phyloP scores from a whole-genome alignment of 1,140 invertebrate genomes.

The Drosophila repletoides region DNA sequence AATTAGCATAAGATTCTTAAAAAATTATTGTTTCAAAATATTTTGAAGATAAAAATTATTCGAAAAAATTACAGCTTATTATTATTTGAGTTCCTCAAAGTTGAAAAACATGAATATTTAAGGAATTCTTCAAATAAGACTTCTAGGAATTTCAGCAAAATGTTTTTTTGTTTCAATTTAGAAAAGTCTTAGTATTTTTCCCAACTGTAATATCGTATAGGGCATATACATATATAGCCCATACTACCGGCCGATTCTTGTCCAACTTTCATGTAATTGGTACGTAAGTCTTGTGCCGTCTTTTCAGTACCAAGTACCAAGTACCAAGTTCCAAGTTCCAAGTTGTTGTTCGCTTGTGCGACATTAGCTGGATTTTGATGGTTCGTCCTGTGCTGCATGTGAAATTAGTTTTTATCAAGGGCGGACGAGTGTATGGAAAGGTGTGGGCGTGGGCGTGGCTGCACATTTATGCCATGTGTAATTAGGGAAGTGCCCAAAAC shows the following conservation, averaged over 20 bases:
- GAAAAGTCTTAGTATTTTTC: no score
- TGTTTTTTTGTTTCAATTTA: no score
- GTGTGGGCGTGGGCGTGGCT: slow-evolving; percentile 2
- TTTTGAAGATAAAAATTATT: no score
- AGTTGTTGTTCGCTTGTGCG: slow-evolving; percentile 70
- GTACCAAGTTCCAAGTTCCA: no score
- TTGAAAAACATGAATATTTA: no score
- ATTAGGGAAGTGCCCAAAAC: slow-evolving; percentile 72
- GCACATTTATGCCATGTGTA: slow-evolving; percentile 66
- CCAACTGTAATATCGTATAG: no score
- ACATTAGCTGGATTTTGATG: slow-evolving; percentile 79
- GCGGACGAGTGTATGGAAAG: background rate
- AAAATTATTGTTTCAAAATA: no score
- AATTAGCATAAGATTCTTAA: no score
- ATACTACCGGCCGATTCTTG: background rate
- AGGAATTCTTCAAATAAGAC: no score
- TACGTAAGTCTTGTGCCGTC: slow-evolving; percentile 67
- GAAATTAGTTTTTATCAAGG: slow-evolving; percentile 66
- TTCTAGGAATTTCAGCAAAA: no score
- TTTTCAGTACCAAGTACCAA: slow-evolving; percentile 54
- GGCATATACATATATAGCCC: slow-evolving; percentile 6
- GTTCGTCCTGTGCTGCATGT: slow-evolving; percentile 69
- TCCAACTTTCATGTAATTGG: slow-evolving; percentile 62
- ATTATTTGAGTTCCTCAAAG: no score
- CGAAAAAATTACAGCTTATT: no score